Evolutionary conservation across 2,113 vertebrate genomes (phyloP), one percentile per base, ranked within the genome.

Genomic region (Dolichallabes microphthalmus): DNA sequence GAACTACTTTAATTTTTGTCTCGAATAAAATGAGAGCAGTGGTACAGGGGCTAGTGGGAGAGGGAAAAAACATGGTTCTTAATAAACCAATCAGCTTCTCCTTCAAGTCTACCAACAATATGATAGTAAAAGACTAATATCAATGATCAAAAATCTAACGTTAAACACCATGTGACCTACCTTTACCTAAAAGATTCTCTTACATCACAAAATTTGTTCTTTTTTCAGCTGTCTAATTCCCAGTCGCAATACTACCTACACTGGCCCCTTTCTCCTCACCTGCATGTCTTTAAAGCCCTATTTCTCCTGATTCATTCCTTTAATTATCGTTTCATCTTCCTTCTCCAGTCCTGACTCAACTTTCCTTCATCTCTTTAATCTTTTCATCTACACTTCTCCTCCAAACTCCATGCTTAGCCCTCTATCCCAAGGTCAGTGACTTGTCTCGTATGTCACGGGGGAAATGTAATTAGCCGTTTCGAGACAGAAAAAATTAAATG

Each of bases 381-480:
- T 78, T 66, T 80, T 71, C 76, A 71, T 80, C 77, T 52, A 57
- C 14, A 55, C 19, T 57, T 8, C 19, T 57, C 83, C 22, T 78
- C 22, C 77, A 78, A 85, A n/a, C 27, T 35, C 61, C 14, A 10
- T n/a, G 50, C 58, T 32, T 45, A 64, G 63, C 53, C 76, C 35
- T 57, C 55, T 75, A 30, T 61, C 69, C 69, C 12, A 35, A 85
- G 82, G 74, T 57, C 79, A 82, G 58, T 60, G 30, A 25, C 22
- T 3, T 55, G 22, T 76, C 64, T 81, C 32, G n/a, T 81, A 61
- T 50, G 13, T 73, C 73, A 55, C 13, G 0, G 78, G 32, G 84
- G 76, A 85, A 86, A 73, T 74, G 39, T 57, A 85, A 73, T 87
- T 84, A 84, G 66, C 64, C 20, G 64, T 53, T 84, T 75, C 84